Evolutionary conservation across 2,113 vertebrate species (phyloP).

Genomic region (Menura novaehollandiae): DNA sequence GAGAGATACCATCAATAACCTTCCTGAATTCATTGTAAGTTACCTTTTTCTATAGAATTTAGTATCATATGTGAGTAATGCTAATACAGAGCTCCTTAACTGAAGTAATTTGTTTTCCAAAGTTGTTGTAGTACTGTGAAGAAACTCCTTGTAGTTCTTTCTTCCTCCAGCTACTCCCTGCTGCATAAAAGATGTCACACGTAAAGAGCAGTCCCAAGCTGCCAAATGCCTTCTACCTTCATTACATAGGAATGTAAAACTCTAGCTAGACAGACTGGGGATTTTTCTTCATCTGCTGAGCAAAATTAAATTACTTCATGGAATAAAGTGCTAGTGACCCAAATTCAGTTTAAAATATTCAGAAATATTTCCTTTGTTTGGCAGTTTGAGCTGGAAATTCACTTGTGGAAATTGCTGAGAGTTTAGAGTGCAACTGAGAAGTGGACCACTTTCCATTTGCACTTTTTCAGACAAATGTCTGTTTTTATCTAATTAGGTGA

Average conservation of each 20-base stretch:
- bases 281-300: neutral
- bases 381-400: neutral
- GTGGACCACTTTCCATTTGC: neutral
- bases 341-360: neutral
- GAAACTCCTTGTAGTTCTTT: neutral
- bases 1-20: slow-evolving; percentile 83
- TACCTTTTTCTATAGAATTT: neutral
- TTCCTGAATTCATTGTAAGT: slow-evolving; percentile 88
- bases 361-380: slow-evolving; percentile 10
- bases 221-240: neutral
- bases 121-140: neutral
- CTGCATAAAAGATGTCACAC: neutral
- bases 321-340: neutral
- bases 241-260: neutral
- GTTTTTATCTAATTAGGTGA: slow-evolving; percentile 75
- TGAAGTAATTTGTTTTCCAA: slow-evolving; percentile 2
- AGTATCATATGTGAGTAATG: neutral
- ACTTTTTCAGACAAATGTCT: neutral
- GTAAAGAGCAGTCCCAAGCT: neutral
- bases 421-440: neutral
- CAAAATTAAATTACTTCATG: neutral
- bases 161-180: neutral
- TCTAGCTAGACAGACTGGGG: neutral
- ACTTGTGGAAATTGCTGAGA: neutral
- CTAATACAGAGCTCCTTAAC: neutral